Evolutionary conservation across 2,797 vertebrate genomes (phyloP).

Genomic region (Limnodromus scolopaceus): DNA sequence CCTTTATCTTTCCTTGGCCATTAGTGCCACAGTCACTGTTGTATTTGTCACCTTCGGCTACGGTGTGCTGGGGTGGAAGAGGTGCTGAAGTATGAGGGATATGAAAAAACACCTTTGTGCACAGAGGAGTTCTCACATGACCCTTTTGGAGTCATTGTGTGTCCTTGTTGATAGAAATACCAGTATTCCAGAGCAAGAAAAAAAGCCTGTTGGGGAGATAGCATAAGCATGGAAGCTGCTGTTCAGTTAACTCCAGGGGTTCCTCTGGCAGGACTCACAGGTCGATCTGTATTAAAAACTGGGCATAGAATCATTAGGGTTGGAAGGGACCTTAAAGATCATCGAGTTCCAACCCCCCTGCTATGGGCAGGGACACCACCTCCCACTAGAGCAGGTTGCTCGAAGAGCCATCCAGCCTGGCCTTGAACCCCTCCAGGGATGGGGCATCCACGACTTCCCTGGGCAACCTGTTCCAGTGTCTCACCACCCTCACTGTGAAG

Average conservation of each 20-base stretch:
- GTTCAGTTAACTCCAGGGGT: background rate
- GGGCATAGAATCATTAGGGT: no score
- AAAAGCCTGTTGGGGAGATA: background rate
- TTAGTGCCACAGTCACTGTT: background rate
- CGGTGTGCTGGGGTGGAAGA: rapidly evolving
- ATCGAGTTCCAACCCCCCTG: no score
- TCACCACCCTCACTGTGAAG: no score
- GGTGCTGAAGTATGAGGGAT: background rate
- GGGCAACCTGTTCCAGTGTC: no score
- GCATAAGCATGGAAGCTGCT: background rate
- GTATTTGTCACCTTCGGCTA: background rate
- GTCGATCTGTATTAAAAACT: background rate
- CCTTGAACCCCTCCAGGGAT: no score
- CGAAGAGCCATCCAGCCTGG: no score
- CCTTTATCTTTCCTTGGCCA: background rate
- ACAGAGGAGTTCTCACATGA: background rate
- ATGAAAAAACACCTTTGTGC: background rate
- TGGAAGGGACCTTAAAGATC: no score
- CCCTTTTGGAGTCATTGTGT: background rate
- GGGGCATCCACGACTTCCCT: no score
- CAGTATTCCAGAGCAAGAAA: background rate
- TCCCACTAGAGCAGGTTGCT: no score
- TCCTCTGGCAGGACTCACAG: background rate
- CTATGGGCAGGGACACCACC: no score
- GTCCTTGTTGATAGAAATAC: background rate